Conservation (phyloP, 2,888 invertebrate species). For the Pseudoips prasinana region DNA sequence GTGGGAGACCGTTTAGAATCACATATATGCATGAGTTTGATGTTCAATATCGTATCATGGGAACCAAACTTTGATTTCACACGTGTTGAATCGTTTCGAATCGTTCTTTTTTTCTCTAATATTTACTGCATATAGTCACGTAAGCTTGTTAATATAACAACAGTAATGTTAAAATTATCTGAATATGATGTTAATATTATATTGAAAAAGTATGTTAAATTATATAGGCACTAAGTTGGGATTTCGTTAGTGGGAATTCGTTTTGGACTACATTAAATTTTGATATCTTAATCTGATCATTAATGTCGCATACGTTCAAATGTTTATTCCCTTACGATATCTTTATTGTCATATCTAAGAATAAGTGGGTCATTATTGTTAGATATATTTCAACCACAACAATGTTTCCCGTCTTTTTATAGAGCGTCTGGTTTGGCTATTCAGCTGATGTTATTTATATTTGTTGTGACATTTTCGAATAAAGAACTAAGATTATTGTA, state of each 20-base stretch:
- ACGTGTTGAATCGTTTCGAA: slow-evolving; percentile 43
- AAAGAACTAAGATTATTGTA: slow-evolving; percentile 1
- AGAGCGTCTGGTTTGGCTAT: slow-evolving; percentile 7
- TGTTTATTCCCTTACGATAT: slow-evolving; percentile 16
- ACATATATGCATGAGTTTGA: slow-evolving; percentile 45
- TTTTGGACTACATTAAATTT: slow-evolving; percentile 14
- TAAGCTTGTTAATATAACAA: slow-evolving; percentile 36
- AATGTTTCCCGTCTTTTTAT: slow-evolving; percentile 5
- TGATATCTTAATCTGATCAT: slow-evolving; percentile 25
- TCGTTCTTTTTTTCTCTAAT: slow-evolving; percentile 37
- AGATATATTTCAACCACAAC: slow-evolving; percentile 8
- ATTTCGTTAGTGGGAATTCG: no score
- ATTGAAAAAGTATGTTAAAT: no score
- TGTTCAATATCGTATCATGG: slow-evolving; percentile 59
- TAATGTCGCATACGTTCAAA: slow-evolving; percentile 12
- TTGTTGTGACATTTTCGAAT: slow-evolving; percentile 16
- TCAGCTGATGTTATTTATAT: slow-evolving; percentile 12
- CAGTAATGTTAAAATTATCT: slow-evolving; percentile 30
- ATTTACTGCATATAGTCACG: slow-evolving; percentile 51
- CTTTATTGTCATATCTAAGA: slow-evolving; percentile 17
- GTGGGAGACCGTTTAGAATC: slow-evolving; percentile 57
- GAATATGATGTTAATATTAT: slow-evolving; percentile 22
- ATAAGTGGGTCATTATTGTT: slow-evolving; percentile 15
- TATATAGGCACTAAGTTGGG: no score
- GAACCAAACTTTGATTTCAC: slow-evolving; percentile 59